These are phyloP conservation scores for Ennomos fuscantarius DNA, from an alignment of 2,888 invertebrate genomes.

Conservation along the genomic window DNA sequence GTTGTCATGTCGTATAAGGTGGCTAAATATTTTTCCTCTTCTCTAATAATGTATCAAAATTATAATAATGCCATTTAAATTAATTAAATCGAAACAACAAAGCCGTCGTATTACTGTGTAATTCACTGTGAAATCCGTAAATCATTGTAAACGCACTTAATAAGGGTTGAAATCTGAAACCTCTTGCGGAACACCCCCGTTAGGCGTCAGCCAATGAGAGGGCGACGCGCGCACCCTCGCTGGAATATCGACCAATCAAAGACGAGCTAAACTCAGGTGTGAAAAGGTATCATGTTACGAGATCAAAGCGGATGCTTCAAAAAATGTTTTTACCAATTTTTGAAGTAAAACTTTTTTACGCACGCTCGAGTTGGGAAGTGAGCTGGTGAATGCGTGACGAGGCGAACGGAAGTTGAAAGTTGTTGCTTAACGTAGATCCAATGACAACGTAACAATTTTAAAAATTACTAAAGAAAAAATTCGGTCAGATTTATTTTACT, in stretches of 20 bases:
- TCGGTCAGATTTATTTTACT: too few relatives aligned
- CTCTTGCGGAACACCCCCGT: slow-evolving; percentile 60
- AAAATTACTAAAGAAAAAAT: too few relatives aligned
- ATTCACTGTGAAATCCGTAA: slow-evolving; percentile 58
- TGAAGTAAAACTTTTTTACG: too few relatives aligned
- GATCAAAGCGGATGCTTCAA: slow-evolving; percentile 33
- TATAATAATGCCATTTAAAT: slow-evolving; percentile 19
- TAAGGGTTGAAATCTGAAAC: slow-evolving; percentile 68
- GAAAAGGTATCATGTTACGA: slow-evolving; percentile 62
- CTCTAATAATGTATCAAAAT: too few relatives aligned
- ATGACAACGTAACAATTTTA: too few relatives aligned
- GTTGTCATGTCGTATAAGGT: too few relatives aligned
- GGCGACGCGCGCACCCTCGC: slow-evolving; percentile 59
- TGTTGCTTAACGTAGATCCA: too few relatives aligned
- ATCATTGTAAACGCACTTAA: slow-evolving; percentile 67
- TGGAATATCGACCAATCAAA: slow-evolving; percentile 57
- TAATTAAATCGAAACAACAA: slow-evolving; percentile 36
- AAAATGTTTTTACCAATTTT: slow-evolving; percentile 11
- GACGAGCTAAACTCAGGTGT: slow-evolving; percentile 60
- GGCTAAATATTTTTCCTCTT: too few relatives aligned
- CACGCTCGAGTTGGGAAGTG: too few relatives aligned
- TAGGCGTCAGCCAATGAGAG: slow-evolving; percentile 55
- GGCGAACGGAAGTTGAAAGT: too few relatives aligned
- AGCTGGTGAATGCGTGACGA: too few relatives aligned
- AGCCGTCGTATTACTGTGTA: slow-evolving; percentile 41